Base-by-base conservation (phyloP, 2,888 invertebrate genomes). In the Patella pellucida region DNA sequence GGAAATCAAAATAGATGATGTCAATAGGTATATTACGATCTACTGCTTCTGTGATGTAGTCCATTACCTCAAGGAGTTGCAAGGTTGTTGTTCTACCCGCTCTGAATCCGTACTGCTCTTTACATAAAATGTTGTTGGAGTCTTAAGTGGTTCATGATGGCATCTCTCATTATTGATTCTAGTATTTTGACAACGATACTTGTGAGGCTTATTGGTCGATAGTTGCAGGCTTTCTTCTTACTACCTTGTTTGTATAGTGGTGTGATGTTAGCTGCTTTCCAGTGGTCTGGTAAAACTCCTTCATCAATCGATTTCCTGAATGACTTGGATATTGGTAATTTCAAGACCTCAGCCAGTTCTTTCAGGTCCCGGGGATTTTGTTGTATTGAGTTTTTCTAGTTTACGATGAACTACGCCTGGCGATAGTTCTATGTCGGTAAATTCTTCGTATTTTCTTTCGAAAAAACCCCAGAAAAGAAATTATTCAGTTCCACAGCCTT, bases 201-300 rank as follows among this genome's bases (percentile, higher is more conserved):
- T 15, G 74, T 76, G 14, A 76, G 54, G 51, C 68, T 76, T 51
- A 74, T 73, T 27, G 74, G 71, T 23, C 68, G 31, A 52, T 76
- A 76, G 52, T 71, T 76, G 15, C 51, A 19, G 16, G 72, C 41
- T 15, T 16, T 15, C 15, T 62, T 19, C n/a, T 62, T 72, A 2
- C 52, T 62, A 16, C 75, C 75, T 52, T 75, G 72, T 41, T 75
- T 75, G 19, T 67, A 75, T 14, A 71, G 15, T 19, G 72, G 75
- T 16, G 71, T 72, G 41, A 72, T 71, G 19, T 62, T 62, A 3
- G 19, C 62, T 62, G 19, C 62, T 23, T 71, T 75, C 67, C 62
- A 62, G 9, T 19, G 19, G 14, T 62, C 62, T 19, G 75, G 75
- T 67, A 75, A 12, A 7, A 52, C 31, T 0, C 72, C 68, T 52